Evolutionary conservation across 1,140 invertebrate genomes (phyloP), one percentile per base, ranked within the genome.

Genomic region (Neuroterus valhalla): DNA sequence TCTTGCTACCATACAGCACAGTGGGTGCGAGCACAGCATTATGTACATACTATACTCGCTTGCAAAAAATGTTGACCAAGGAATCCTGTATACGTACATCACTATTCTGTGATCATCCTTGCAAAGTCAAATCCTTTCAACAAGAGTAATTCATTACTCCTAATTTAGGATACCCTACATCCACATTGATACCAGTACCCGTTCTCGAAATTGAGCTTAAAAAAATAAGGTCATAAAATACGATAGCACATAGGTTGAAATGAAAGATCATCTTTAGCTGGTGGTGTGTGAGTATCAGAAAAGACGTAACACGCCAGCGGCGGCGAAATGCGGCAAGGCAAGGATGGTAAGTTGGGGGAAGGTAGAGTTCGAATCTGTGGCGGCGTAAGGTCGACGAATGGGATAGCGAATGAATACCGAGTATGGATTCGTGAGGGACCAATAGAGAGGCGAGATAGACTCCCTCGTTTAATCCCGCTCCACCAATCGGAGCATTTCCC

Each of bases 341-440:
- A 46, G 75, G 67, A 55, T 76, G 46, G 66, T 69, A 52, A 52
- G 67, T 68, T 71, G 75, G 74, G 77, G 78, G 78, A 78, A 78
- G 76, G 75, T 75, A 38, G 74, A 75, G 68, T 78, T 78, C 66
- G 72, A 76, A 71, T 77, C 62, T 43, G 69, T 45, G 70, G 74
- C 75, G 66, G 50, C 31, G 68, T 21, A 79, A 71, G 50, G 26
- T 66, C 81, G 80, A 75, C 78, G 78, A 83, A 84, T 80, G 75
- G 80, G 82, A 72, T 82, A 73, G 77, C 85, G 81, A 85, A 84
- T 85, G 83, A 84, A 76, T 86, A 81, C 75, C 78, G 81, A 84
- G 85, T 81, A 85, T 84, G 85, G 85, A 85, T 84, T 76, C 77
- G 78, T 31, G 2, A 42, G 31, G 72, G 72, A 66, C 85, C 86